Evolutionary conservation across 2,888 invertebrate genomes (phyloP), one percentile per base, ranked within the genome.

Genomic region (Leptopterna dolabrata): DNA sequence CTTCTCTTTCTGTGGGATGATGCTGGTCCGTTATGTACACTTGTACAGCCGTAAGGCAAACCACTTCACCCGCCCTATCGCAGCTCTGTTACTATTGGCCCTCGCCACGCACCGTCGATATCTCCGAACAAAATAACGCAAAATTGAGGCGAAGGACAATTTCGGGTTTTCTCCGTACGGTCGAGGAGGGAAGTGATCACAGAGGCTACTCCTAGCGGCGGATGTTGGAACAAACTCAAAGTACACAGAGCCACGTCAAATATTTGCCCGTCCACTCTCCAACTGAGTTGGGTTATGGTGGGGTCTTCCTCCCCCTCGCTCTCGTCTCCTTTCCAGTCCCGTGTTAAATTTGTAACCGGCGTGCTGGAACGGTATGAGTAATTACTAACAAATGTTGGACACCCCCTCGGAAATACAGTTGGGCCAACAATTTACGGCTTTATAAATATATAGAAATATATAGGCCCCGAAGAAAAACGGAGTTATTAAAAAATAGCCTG

Each of bases 211-310:
- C 41, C 73, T 41, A 36, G 36, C 41, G 36, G 73, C 36, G 73
- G 36, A 73, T 73, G 73, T 73, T 73, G 73, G 73, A 73, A 73
- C 73, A 36, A 73, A 73, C 73, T 36, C 73, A 16, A 73, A 73
- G 73, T 73, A 73, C 73, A 73, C 73, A 73, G 73, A 36, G 36
- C 73, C 73, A 41, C 36, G 36, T 73, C 73, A 73, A 73, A 73
- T 73, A 73, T 73, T 73, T 73, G 73, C 73, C 2, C 36, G 73
- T 30, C 73, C 73, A 73, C 73, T 73, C 73, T 73, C 73, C 30
- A 73, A 73, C 73, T 73, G 36, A 73, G 73, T 73, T 73, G 73
- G 73, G 73, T 73, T 73, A 73, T 73, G 73, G 30, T 30, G n/a
- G 73, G 73, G 36, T 41, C 73, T 73, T 41, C 73, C 41, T 13